Base-by-base conservation (phyloP, 2,888 invertebrate genomes). In the Andrena camellia region DNA sequence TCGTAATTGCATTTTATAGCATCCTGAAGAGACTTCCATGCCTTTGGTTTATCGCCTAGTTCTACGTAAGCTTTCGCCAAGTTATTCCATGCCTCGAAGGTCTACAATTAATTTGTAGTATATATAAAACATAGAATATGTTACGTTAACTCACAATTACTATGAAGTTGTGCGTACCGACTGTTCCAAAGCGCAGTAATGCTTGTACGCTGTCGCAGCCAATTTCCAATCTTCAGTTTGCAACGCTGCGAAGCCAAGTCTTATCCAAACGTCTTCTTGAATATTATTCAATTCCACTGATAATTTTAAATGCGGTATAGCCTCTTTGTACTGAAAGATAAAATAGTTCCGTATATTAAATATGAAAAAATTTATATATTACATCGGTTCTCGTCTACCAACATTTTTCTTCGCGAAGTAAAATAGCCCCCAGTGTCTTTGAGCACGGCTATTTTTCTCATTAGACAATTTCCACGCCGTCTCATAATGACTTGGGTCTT, bases 11-110 rank as follows among this genome's bases (percentile, higher is more conserved):
- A 99, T 93, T 97, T 97, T 0, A 99, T 94, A 0, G 99, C 97
- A 94, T 99, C 99, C 90, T 97, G 96, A 0, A 99, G 94, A 3
- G 98, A 97, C 72, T 96, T 96, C 94, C 98, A 97, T 0, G 99
- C 99, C 76, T 97, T 95, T 78, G 95, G 95, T 94, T 98, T 98
- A 92, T 99, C 97, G 0, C 97, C 97, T 72, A 97, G 95, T 91
- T 97, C 97, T 8, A 99, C 97, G 90, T 99, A 98, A 2, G 98
- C 98, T 92, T 99, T 98, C 17, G 99, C 98, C 78, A 99, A 95
- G 94, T 99, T 99, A 94, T 99, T 99, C 99, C 99, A 99, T 0
- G 98, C 98, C 94, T 99, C 99, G 93, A 98, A 99, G 73, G 97
- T 97, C 94, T 97, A 95, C 0, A 97, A 92, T 80, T 33, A 68